Conservation (phyloP, 2,797 vertebrate species). For the Diglossa cyanea region DNA sequence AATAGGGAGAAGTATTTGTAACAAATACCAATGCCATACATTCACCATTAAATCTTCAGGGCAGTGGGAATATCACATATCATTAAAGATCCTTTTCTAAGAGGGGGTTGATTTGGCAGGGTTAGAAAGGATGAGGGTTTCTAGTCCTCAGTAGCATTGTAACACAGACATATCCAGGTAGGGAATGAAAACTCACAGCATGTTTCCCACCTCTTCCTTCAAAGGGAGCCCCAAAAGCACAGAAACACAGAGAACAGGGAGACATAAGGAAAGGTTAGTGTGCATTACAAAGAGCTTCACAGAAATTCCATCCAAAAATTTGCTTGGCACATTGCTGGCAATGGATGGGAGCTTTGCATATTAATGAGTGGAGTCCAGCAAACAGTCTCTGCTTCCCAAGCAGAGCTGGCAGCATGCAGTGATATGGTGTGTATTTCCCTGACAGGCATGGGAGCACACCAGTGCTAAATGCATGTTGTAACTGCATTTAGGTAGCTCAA, state of each 20-base stretch:
- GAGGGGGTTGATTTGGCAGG: neutral
- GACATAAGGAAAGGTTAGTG: neutral
- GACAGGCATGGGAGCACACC: neutral
- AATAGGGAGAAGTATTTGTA: neutral
- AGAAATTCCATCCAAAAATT: neutral
- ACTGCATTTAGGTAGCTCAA: neutral
- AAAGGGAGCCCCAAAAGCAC: neutral
- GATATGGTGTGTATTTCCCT: neutral
- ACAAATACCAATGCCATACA: neutral
- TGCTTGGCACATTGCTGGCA: neutral
- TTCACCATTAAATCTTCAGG: neutral
- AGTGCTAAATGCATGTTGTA: too few species aligned
- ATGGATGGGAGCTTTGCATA: neutral
- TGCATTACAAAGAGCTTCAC: neutral
- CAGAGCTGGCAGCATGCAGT: neutral
- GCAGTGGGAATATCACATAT: too few species aligned
- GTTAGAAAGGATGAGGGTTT: neutral
- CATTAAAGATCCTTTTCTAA: neutral
- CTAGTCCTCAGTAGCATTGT: neutral
- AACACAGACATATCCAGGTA: accelerated
- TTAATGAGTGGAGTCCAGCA: neutral
- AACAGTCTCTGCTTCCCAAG: neutral
- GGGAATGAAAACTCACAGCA: neutral
- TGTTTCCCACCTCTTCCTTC: neutral
- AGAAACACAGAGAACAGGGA: neutral